These are phyloP conservation scores for Tortricodes alternella DNA, from an alignment of 2,888 invertebrate species.

Conservation along the genomic window DNA sequence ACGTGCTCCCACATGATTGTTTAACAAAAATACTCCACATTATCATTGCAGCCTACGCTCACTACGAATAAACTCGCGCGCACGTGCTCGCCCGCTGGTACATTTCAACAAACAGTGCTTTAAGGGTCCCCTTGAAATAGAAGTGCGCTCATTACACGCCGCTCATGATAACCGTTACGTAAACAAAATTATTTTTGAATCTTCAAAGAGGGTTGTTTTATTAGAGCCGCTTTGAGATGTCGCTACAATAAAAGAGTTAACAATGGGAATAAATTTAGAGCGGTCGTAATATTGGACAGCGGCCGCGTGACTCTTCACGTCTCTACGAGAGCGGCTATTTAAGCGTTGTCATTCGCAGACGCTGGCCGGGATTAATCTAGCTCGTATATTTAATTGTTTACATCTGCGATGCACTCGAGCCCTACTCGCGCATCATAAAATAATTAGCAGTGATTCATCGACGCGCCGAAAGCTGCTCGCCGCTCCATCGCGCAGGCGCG, in stretches of 20 bases:
- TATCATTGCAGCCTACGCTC: slow-evolving; percentile 30
- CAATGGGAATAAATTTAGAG: slow-evolving; percentile 66
- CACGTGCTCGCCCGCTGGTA: slow-evolving; percentile 29
- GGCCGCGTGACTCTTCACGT: slow-evolving; percentile 42
- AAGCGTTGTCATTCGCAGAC: slow-evolving; percentile 44
- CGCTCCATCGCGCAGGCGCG: slow-evolving; percentile 55
- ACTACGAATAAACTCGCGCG: slow-evolving; percentile 29
- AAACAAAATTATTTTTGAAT: slow-evolving; percentile 66
- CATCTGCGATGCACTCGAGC: slow-evolving; percentile 39
- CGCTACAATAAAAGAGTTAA: slow-evolving; percentile 66
- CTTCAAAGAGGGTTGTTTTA: slow-evolving; percentile 72
- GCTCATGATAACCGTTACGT: slow-evolving; percentile 54
- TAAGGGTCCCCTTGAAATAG: slow-evolving; percentile 30
- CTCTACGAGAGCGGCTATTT: slow-evolving; percentile 31
- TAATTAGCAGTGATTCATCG: slow-evolving; percentile 77
- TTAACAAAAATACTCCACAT: slow-evolving; percentile 23
- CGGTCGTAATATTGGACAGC: slow-evolving; percentile 59
- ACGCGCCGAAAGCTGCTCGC: slow-evolving; percentile 62
- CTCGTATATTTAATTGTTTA: slow-evolving; percentile 53
- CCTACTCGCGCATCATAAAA: slow-evolving; percentile 59
- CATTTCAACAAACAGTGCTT: slow-evolving; percentile 29
- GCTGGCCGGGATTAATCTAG: slow-evolving; percentile 35
- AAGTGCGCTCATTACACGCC: slow-evolving; percentile 40
- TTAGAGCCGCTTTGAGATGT: slow-evolving; percentile 53
- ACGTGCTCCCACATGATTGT: slow-evolving; percentile 8